Conservation (phyloP, 37 sponge, comb jelly and placozoan genomes). For the Theonella swinhoei region DNA sequence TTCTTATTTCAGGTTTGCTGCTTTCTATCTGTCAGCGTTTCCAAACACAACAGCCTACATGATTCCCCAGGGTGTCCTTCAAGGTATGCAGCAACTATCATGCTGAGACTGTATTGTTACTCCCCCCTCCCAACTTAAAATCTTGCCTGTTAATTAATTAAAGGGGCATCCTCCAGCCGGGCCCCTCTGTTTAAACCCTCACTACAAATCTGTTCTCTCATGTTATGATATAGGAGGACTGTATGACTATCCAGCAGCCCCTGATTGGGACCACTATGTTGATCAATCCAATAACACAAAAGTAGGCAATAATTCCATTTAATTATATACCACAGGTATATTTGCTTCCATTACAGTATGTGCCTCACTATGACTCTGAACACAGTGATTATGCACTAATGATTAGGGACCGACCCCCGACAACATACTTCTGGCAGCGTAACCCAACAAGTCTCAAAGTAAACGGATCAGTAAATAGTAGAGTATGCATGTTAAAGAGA, state of each 20-base stretch:
- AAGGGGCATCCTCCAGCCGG: no score
- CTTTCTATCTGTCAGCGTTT: conserved; percentile 62
- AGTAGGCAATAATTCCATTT: conserved; percentile 1
- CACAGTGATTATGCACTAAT: conserved; percentile 61
- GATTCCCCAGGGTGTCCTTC: conserved; percentile 45
- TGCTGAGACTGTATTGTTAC: no score
- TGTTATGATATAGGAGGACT: conserved; percentile 42
- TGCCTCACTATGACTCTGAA: conserved; percentile 47
- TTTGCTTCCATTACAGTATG: conserved; percentile 13
- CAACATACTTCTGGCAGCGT: conserved; percentile 64
- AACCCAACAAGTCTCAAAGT: conserved; percentile 50
- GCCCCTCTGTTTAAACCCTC: no score
- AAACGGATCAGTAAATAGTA: not conserved
- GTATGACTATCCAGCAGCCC: conserved; percentile 54
- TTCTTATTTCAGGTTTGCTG: conserved; percentile 27
- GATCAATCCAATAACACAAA: conserved; percentile 51
- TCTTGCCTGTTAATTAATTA: no score
- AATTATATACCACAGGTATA: not conserved
- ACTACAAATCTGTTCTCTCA: not conserved
- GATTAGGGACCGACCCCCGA: conserved; percentile 60
- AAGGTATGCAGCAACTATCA: conserved; percentile 28
- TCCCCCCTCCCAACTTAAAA: no score
- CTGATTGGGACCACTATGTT: conserved; percentile 58
- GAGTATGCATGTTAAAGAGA: no score
- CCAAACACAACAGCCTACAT: conserved; percentile 32